Evolutionary conservation across 2,797 vertebrate genomes (phyloP).

Genomic region (Macropodus opercularis): DNA sequence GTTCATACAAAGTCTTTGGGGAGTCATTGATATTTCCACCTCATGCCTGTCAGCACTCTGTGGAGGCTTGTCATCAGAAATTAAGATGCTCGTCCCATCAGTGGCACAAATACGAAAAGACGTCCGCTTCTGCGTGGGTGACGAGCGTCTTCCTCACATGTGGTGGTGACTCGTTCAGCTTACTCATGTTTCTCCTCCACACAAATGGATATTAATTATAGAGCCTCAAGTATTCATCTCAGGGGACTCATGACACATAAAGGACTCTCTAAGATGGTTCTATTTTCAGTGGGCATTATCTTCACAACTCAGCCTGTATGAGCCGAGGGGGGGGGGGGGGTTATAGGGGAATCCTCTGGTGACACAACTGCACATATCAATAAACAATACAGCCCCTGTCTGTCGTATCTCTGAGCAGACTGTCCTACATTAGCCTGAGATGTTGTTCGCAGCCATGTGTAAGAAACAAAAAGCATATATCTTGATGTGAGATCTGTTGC

Average conservation of each 20-base stretch:
- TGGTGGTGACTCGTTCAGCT: slow-evolving; percentile 66
- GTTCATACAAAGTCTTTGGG: slow-evolving; percentile 32
- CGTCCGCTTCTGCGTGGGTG: slow-evolving; percentile 52
- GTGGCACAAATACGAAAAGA: slow-evolving; percentile 53
- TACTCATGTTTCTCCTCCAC: slow-evolving; percentile 71
- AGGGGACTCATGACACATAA: slow-evolving; percentile 49
- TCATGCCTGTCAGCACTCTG: slow-evolving; percentile 13
- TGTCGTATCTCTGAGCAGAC: slow-evolving; percentile 32
- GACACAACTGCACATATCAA: slow-evolving; percentile 50
- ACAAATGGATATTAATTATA: slow-evolving; percentile 74
- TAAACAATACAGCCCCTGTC: slow-evolving; percentile 70
- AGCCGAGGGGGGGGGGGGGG: slow-evolving; percentile 48
- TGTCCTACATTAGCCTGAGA: slow-evolving; percentile 19
- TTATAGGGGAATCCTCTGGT: slow-evolving; percentile 55
- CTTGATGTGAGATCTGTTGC: slow-evolving; percentile 14
- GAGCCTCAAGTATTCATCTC: slow-evolving; percentile 58
- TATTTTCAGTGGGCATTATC: slow-evolving; percentile 73
- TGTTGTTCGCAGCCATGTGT: slow-evolving; percentile 17
- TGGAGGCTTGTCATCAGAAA: slow-evolving; percentile 40
- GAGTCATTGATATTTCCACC: slow-evolving; percentile 17
- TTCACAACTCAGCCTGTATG: slow-evolving; percentile 51
- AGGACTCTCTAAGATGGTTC: slow-evolving; percentile 58
- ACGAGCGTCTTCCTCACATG: slow-evolving; percentile 66
- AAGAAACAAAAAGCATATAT: too few relatives aligned
- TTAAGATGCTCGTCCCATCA: slow-evolving; percentile 22